phyloP scores from a whole-genome alignment of 2,797 vertebrate genomes.

The Varecia variegata region DNA sequence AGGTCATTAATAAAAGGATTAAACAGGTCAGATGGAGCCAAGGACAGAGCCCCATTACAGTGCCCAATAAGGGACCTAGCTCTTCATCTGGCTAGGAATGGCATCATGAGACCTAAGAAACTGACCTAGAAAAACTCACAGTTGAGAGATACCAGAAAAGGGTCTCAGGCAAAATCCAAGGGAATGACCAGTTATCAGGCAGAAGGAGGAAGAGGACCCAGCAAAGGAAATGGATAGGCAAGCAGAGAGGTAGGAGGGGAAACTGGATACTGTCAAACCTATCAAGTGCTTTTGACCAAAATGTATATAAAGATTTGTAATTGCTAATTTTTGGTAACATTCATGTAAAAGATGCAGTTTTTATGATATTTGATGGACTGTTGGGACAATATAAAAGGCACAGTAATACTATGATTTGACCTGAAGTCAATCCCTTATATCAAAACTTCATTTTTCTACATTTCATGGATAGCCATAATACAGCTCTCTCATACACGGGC shows the following conservation, averaged over 20 bases:
- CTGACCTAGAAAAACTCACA: neutral
- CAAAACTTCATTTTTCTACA: neutral
- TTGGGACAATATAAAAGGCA: neutral
- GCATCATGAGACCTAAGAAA: neutral
- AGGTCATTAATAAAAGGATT: neutral
- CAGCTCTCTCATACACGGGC: neutral
- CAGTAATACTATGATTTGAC: neutral
- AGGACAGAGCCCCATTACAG: neutral
- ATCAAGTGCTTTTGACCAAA: neutral
- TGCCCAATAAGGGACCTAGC: neutral
- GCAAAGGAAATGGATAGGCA: neutral
- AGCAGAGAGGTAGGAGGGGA: neutral
- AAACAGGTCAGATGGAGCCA: neutral
- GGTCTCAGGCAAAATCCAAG: neutral
- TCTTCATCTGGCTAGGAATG: neutral
- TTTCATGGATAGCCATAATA: neutral
- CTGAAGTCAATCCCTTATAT: neutral
- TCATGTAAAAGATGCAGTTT: neutral
- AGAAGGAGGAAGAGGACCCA: neutral
- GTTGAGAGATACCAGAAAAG: neutral
- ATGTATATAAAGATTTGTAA: neutral
- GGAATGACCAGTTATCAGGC: neutral
- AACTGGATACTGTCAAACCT: neutral
- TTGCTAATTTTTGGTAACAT: neutral
- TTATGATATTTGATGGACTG: neutral